Percentiles rank a stretch among this genome's conserved stretches.
Conservation (phyloP, 1,140 invertebrate species). For the Bombus affinis region DNA sequence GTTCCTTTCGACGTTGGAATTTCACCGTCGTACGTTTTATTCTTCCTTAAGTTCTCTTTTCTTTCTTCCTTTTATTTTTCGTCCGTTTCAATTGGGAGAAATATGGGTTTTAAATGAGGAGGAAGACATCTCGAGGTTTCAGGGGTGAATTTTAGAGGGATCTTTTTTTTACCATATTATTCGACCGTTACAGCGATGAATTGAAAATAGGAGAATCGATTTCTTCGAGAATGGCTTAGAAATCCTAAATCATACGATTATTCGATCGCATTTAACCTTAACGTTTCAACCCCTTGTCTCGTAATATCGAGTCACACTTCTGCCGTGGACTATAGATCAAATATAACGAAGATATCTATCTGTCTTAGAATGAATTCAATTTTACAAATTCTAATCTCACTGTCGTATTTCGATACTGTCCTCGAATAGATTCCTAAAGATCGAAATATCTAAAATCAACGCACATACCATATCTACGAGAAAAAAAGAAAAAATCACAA, state of each 20-base stretch:
- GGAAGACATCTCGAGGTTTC: not conserved
- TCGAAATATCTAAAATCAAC: not conserved
- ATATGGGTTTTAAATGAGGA: not conserved
- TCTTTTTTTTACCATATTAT: not conserved
- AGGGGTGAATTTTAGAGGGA: not conserved
- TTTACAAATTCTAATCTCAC: not conserved
- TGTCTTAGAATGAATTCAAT: not conserved
- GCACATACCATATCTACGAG: not conserved
- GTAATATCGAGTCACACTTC: not conserved
- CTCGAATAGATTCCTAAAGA: too few relatives aligned
- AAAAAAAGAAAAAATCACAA: not conserved
- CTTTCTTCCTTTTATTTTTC: not conserved
- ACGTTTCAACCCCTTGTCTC: not conserved
- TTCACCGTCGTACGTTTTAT: not conserved
- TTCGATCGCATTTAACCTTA: not conserved
- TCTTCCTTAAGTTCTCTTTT: not conserved
- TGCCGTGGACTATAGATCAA: not conserved
- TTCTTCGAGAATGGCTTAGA: not conserved
- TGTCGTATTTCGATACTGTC: too few relatives aligned
- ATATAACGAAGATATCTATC: too few relatives aligned
- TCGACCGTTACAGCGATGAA: not conserved
- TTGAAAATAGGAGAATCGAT: not conserved
- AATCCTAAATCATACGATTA: not conserved
- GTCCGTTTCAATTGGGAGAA: not conserved
- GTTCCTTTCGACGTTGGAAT: slow-evolving; percentile 33